Percentiles rank a stretch among this genome's conserved stretches.
phyloP scores from a whole-genome alignment of 1,140 invertebrate genomes.

The Sarcophaga peregrina region DNA sequence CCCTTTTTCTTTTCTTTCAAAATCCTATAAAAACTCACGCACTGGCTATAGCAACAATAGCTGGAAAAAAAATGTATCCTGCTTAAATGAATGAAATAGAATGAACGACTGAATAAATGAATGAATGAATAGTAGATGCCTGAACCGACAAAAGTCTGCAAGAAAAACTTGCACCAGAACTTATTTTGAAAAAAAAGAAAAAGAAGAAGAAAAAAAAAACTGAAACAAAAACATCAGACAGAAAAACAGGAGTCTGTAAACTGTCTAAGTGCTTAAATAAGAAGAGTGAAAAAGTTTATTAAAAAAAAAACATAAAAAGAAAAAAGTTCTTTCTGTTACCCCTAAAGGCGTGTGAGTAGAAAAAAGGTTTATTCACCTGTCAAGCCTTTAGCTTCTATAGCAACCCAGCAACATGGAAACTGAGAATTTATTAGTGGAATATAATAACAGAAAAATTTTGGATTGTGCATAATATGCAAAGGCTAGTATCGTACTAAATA shows the following conservation, averaged over 20 bases:
- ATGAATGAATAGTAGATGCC: no score
- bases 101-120: neutral
- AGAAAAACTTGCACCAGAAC: no score
- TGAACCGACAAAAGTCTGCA: no score
- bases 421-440: no score
- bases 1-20: neutral
- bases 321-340: neutral
- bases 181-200: no score
- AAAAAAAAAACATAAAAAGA: neutral
- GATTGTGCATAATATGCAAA: no score
- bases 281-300: neutral
- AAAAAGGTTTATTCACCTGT: constrained; percentile 9
- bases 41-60: neutral
- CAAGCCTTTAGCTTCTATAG: neutral
- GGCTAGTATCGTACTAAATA: no score
- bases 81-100: neutral
- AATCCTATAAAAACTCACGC: neutral
- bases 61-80: neutral
- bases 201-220: neutral
- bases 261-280: constrained; percentile 2
- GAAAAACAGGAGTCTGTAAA: neutral
- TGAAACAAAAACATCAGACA: neutral
- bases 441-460: no score
- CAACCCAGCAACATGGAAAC: neutral
- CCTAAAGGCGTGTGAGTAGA: neutral